Conservation (phyloP, 1,140 invertebrate species). For the Daktulosphaira vitifoliae region DNA sequence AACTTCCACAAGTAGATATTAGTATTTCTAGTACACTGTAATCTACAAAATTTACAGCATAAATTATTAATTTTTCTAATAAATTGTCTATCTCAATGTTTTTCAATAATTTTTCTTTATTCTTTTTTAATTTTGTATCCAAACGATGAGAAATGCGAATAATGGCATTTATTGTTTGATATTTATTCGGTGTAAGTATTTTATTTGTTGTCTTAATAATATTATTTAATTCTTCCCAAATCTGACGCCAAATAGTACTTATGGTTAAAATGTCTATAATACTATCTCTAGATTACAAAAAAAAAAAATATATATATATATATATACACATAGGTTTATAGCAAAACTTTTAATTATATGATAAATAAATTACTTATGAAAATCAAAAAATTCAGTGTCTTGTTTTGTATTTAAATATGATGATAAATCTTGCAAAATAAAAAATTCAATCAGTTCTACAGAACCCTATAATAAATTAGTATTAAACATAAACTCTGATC, state of each 20-base stretch:
- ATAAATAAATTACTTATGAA: no score
- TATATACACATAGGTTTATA: not conserved
- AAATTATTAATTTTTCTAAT: constrained; percentile 6
- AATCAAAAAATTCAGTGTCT: no score
- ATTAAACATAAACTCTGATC: no score
- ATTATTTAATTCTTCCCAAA: not conserved
- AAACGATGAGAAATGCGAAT: not conserved
- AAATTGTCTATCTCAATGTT: constrained; percentile 9
- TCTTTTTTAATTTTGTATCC: not conserved
- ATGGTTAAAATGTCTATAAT: not conserved
- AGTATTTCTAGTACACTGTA: not conserved
- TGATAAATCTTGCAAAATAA: constrained; percentile 21
- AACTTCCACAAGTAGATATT: not conserved
- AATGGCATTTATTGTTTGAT: constrained; percentile 2
- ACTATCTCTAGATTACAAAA: not conserved
- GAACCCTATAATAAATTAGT: constrained; percentile 6
- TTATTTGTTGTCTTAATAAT: not conserved
- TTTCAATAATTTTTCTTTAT: not conserved
- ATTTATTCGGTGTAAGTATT: not conserved
- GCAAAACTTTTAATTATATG: no score
- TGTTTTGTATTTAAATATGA: no score
- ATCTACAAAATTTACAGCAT: not conserved
- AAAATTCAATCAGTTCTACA: constrained; percentile 8
- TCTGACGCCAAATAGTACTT: constrained; percentile 13
- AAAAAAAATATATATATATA: not conserved